Base-by-base conservation (phyloP, 2,797 vertebrate species). In the Phylloscopus collybita region DNA sequence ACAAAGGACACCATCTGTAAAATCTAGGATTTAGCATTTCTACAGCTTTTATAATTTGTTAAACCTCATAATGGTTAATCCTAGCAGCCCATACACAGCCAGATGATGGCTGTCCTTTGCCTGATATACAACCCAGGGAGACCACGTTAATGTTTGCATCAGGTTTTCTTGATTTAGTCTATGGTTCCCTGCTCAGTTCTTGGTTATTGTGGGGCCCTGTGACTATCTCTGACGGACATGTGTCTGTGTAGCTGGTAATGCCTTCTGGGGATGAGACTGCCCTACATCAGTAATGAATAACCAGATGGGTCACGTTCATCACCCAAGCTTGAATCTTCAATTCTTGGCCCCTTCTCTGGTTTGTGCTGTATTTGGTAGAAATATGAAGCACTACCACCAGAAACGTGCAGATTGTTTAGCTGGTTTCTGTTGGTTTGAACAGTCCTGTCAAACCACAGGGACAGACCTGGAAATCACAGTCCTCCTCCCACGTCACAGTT, bases 281-380 rank as follows among this genome's bases (percentile, higher is more conserved):
- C 74, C 49, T 56, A 20, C 14, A 19, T 53, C 30, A 64, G 32
- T 65, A 82, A 69, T 18, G 18, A 60, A 30, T 49, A 71, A 59
- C 38, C 4, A 7, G 60, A 50, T 86, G 44, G 51, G 44, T 81
- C 27, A 42, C 0, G 0, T 47, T 71, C 61, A 47, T 60, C 44
- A n/a, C n/a, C 36, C n/a, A 42, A 30, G 40, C 64, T 62, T 14
- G 1, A 42, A 21, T 79, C 71, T 53, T 71, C 34, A 40, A 23
- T 47, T 82, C 38, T 42, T 82, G 64, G 23, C 47, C 10, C 38
- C 51, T 90, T 73, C 40, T 59, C 65, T 15, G 5, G 40, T 62
- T 65, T 49, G n/a, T 92, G 38, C 50, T 79, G 10, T 62, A 44
- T 36, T 73, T 87, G 62, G 22, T 81, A 85, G 88, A 61, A 81